Percentiles rank a stretch among this genome's conserved stretches.
Evolutionary conservation across 2,113 vertebrate species (phyloP).

Genomic region (Bucco capensis): DNA sequence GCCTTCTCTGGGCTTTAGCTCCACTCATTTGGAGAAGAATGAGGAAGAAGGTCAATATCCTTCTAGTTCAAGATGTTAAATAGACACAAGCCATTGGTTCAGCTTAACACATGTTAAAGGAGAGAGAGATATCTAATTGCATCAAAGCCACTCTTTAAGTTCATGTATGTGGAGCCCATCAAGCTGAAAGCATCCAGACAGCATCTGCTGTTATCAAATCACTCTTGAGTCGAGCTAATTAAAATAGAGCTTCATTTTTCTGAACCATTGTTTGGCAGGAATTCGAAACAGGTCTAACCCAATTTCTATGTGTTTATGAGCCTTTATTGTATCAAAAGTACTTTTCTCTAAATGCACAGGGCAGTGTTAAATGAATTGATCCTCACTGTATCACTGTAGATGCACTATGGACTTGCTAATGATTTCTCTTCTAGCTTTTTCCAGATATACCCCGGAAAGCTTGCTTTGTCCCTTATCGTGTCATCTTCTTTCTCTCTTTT

Average conservation of each 20-base stretch:
- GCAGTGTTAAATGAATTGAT: conserved; percentile 99
- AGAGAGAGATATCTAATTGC: conserved; percentile 83
- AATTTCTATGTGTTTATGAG: conserved; percentile 97
- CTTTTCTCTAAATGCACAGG: conserved; percentile 97
- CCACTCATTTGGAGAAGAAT: not conserved
- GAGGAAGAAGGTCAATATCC: not conserved
- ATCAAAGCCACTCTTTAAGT: conserved; percentile 83
- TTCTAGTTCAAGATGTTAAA: not conserved
- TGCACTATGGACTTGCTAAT: conserved; percentile 85
- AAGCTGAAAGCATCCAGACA: conserved; percentile 87
- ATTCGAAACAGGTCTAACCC: conserved; percentile 92
- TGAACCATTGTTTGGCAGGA: conserved; percentile 94
- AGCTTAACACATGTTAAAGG: conserved; percentile 73
- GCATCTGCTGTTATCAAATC: conserved; percentile 88
- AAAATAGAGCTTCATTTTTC: conserved; percentile 98
- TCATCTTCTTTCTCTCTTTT: conserved; percentile 42
- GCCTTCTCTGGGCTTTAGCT: not conserved
- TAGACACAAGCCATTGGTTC: conserved; percentile 27
- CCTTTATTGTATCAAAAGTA: conserved; percentile 97
- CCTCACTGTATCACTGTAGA: conserved; percentile 79
- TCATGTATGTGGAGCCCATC: conserved; percentile 83
- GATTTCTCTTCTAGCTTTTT: conserved; percentile 76
- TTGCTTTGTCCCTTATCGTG: conserved; percentile 30
- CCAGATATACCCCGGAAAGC: conserved; percentile 63
- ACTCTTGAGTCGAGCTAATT: conserved; percentile 92